A percentile compares a stretch with the other conserved stretches of the same genome.
phyloP scores from a whole-genome alignment of 2,888 invertebrate genomes.

The Gibbula magus region DNA sequence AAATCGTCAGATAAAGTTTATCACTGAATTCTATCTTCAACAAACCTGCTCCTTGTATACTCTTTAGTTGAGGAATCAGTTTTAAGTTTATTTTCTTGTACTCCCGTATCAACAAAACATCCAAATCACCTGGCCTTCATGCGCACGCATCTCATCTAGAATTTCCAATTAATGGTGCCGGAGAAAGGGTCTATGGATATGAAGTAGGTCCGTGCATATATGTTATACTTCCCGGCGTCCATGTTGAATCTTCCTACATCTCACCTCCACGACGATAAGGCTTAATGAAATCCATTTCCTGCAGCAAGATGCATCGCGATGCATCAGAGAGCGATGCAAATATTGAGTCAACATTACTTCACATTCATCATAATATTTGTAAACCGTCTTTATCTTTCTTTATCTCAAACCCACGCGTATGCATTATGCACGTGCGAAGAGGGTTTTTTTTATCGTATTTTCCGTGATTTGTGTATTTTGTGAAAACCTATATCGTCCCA shows the following conservation, averaged over 20 bases:
- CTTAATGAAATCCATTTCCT: constrained; percentile 2
- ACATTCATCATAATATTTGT: constrained; percentile 20
- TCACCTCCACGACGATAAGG: too few relatives aligned
- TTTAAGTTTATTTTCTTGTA: neutral
- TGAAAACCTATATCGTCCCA: neutral
- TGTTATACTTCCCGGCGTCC: too few relatives aligned
- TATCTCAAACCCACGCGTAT: neutral
- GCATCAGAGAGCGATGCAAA: neutral
- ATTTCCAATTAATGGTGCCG: neutral
- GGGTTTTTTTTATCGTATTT: neutral
- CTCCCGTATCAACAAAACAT: neutral
- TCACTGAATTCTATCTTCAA: neutral
- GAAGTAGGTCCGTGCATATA: too few relatives aligned
- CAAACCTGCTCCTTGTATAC: neutral
- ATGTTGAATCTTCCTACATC: too few relatives aligned
- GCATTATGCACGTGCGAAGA: constrained; percentile 4
- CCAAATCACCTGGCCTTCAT: neutral
- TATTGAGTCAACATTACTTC: neutral
- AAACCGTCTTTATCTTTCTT: neutral
- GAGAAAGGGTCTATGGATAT: too few relatives aligned
- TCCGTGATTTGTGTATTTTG: neutral
- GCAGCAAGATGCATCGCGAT: neutral
- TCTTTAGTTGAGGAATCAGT: neutral
- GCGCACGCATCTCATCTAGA: neutral
- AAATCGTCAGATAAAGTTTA: neutral